Conservation (phyloP, 2,797 vertebrate species). For the Ibycter americanus region DNA sequence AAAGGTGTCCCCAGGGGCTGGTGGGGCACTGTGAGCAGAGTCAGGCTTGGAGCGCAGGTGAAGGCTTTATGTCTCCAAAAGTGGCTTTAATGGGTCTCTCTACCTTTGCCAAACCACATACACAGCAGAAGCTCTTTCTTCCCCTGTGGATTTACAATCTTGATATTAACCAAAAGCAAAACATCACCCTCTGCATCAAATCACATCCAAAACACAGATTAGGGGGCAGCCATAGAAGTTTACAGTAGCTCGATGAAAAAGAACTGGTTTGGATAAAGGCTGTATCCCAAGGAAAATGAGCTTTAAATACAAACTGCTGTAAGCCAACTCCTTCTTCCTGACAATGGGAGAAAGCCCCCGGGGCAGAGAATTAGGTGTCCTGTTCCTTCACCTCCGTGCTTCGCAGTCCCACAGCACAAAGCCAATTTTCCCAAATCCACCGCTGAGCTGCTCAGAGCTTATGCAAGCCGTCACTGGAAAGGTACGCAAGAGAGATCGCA, state of each 20-base stretch:
- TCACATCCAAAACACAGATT: neutral
- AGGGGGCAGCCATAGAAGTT: neutral
- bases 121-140: neutral
- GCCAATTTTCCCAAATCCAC: neutral
- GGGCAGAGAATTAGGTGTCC: slow-evolving; percentile 13
- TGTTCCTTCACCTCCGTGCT: neutral
- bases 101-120: neutral
- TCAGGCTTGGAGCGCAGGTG: neutral
- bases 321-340: neutral
- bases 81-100: neutral
- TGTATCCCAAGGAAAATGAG: neutral
- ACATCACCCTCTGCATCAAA: neutral
- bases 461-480: neutral
- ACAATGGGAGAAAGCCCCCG: neutral
- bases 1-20: neutral
- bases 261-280: neutral
- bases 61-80: neutral
- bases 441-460: neutral
- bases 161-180: neutral
- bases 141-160: neutral
- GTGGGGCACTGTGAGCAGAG: rapidly evolving
- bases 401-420: neutral
- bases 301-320: neutral
- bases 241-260: neutral
- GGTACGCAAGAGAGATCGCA: rapidly evolving